These are phyloP conservation scores for Bovichtus variegatus DNA, from an alignment of 2,797 vertebrate species.

Conservation along the genomic window DNA sequence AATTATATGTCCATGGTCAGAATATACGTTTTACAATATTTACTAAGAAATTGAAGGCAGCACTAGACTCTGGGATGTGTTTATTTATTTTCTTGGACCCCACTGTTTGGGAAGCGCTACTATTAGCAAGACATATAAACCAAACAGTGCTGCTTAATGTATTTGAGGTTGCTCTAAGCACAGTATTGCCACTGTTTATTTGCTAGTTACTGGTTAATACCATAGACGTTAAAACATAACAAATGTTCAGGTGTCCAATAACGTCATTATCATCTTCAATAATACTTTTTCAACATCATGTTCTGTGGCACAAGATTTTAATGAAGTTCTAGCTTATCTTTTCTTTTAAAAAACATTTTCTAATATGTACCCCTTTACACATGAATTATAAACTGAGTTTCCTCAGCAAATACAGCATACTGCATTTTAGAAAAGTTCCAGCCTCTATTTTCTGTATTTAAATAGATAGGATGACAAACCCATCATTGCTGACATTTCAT, in stretches of 20 bases:
- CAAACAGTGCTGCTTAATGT: slow-evolving; percentile 2
- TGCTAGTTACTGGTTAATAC: background rate
- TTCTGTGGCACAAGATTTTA: too few species aligned
- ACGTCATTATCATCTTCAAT: too few species aligned
- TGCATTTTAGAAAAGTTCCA: background rate
- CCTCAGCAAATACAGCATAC: background rate
- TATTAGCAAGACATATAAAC: slow-evolving; percentile 11
- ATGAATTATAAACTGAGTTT: background rate
- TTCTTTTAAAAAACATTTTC: background rate
- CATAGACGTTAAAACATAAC: background rate
- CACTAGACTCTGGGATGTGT: slow-evolving; percentile 27
- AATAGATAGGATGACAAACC: background rate
- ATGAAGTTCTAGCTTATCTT: too few species aligned
- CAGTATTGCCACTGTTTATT: background rate
- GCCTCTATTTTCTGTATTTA: background rate
- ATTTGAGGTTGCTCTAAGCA: background rate
- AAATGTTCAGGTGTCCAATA: too few species aligned
- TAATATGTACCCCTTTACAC: background rate
- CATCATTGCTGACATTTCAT: background rate
- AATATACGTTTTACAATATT: background rate
- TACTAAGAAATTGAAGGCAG: slow-evolving; percentile 4
- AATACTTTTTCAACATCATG: too few species aligned
- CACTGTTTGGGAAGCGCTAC: slow-evolving; percentile 33
- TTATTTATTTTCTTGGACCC: slow-evolving; percentile 28
- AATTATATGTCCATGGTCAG: background rate